phyloP scores from a whole-genome alignment of 2,888 invertebrate species.

The Plebejus argus region DNA sequence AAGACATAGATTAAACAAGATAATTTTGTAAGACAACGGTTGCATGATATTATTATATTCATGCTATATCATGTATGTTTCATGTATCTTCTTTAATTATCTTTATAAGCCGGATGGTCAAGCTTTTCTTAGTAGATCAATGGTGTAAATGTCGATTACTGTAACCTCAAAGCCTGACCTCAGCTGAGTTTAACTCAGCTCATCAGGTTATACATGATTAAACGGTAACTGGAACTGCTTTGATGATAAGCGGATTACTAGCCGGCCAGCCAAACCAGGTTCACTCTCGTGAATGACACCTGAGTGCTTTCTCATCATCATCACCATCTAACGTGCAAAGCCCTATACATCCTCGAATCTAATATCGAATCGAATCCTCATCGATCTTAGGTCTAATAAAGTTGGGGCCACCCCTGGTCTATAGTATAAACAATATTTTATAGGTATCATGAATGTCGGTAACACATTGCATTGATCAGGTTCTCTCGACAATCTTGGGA shows the following conservation, averaged over 20 bases:
- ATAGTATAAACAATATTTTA: no score
- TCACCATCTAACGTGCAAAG: neutral
- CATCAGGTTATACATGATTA: neutral
- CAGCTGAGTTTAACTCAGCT: neutral
- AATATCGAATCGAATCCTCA: no score
- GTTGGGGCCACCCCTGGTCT: no score
- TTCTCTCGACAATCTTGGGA: neutral
- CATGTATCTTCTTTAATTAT: no score
- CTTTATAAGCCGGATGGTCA: no score
- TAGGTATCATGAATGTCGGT: no score
- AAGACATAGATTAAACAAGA: no score
- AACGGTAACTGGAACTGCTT: neutral
- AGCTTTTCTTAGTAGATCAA: neutral
- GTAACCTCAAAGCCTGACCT: neutral
- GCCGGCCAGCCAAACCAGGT: neutral
- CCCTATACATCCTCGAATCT: no score
- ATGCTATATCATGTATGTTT: no score
- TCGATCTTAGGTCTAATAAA: no score
- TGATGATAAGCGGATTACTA: slow-evolving; percentile 8
- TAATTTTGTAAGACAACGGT: no score
- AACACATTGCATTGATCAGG: neutral
- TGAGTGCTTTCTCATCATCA: neutral
- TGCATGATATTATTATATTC: no score
- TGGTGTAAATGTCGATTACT: neutral
- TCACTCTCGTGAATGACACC: neutral